A percentile compares a stretch with the other conserved stretches of the same genome.
Evolutionary conservation across 2,113 vertebrate genomes (phyloP).

Genomic region (Archilochus colubris): DNA sequence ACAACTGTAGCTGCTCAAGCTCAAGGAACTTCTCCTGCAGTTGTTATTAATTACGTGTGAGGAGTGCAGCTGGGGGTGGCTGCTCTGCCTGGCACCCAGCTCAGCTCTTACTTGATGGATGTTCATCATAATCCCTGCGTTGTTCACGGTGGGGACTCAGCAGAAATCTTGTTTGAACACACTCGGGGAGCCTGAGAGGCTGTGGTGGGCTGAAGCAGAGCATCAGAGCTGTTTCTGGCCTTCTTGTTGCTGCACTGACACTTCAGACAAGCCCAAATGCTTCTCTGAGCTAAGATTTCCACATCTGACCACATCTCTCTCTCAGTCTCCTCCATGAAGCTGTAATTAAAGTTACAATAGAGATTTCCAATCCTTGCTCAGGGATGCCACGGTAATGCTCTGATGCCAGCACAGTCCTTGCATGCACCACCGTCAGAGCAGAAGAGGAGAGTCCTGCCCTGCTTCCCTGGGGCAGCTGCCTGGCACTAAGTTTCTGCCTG

Average conservation of each 20-base stretch:
- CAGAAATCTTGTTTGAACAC: background rate
- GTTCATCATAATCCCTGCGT: background rate
- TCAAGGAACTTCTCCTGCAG: background rate
- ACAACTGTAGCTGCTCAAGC: background rate
- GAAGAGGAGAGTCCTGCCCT: background rate
- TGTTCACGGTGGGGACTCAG: background rate
- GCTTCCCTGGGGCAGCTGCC: background rate
- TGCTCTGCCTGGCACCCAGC: background rate
- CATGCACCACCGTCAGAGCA: fast-evolving
- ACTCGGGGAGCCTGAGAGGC: background rate
- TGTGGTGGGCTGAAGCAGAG: background rate
- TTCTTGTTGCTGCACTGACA: background rate
- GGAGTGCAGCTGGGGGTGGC: background rate
- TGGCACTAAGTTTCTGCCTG: background rate
- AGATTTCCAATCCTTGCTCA: background rate
- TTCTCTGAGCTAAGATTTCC: background rate
- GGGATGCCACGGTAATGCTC: background rate
- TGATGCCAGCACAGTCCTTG: fast-evolving
- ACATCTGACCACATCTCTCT: background rate
- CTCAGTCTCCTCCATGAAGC: background rate
- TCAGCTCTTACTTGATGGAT: background rate
- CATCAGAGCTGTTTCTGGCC: background rate
- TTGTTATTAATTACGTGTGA: background rate
- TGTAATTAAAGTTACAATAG: background rate
- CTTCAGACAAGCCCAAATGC: background rate